phyloP scores from a whole-genome alignment of 2,113 vertebrate genomes.

The Peromyscus californicus region DNA sequence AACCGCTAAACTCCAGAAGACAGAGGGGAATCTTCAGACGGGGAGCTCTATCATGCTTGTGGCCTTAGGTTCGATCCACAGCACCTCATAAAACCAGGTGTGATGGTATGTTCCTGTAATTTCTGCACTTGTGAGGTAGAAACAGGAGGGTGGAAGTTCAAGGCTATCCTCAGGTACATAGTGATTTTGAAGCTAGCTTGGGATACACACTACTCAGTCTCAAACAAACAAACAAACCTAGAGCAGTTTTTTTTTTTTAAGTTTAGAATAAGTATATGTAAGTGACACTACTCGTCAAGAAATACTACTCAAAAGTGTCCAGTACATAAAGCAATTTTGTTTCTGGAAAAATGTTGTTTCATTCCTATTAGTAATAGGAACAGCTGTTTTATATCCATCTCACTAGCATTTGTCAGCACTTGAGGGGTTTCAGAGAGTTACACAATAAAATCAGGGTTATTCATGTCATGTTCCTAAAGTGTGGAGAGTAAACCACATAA shows the following conservation, averaged over 20 bases:
- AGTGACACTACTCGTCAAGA: neutral
- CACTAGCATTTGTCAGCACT: neutral
- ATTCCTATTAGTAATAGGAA: neutral
- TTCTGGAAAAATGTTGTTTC: conserved; percentile 18
- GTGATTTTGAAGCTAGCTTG: neutral
- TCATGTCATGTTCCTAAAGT: neutral
- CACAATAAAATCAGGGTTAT: neutral
- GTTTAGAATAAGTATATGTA: neutral
- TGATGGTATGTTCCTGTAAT: neutral
- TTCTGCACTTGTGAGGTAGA: neutral
- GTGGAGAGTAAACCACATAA: neutral
- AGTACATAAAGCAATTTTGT: neutral
- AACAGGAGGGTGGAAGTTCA: neutral
- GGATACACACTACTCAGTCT: neutral
- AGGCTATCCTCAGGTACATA: neutral
- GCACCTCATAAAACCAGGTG: neutral
- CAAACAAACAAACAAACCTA: neutral
- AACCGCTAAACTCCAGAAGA: neutral
- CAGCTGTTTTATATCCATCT: neutral
- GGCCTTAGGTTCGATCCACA: no score
- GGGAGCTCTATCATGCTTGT: no score
- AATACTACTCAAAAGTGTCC: neutral
- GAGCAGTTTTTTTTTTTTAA: neutral
- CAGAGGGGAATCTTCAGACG: neutral
- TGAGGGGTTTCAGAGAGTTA: neutral